A percentile compares a stretch with the other conserved stretches of the same genome.
Conservation (phyloP, 2,888 invertebrate species). For the Epinotia bilunana region DNA sequence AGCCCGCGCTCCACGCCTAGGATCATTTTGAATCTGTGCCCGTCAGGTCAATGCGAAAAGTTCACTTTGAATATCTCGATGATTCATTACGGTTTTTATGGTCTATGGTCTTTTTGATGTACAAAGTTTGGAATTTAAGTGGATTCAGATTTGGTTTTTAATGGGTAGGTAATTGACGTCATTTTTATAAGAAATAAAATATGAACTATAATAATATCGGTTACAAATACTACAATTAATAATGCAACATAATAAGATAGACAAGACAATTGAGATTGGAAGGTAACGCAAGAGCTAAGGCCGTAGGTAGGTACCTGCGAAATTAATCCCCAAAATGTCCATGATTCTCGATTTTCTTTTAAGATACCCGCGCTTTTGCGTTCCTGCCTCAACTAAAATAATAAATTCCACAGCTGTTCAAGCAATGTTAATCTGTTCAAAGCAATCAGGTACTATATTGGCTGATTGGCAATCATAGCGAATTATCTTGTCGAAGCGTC, state of each 20-base stretch:
- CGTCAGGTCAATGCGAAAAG: constrained; percentile 60
- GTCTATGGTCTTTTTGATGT: constrained; percentile 16
- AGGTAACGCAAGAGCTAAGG: background rate
- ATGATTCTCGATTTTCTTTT: background rate
- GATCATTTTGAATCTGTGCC: constrained; percentile 60
- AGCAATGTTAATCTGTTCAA: constrained; percentile 25
- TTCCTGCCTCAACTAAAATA: background rate
- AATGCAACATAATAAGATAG: too few relatives aligned
- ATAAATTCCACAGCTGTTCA: constrained; percentile 3
- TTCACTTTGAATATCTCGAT: constrained; percentile 45
- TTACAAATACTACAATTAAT: too few relatives aligned
- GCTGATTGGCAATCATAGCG: constrained; percentile 38
- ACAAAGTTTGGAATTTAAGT: constrained; percentile 23
- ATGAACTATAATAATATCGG: too few relatives aligned
- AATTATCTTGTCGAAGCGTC: constrained; percentile 42
- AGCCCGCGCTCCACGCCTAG: constrained; percentile 67
- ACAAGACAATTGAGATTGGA: background rate
- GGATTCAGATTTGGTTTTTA: constrained; percentile 1
- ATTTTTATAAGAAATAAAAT: background rate
- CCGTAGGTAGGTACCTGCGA: background rate
- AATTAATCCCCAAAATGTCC: background rate
- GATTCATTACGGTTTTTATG: constrained; percentile 41
- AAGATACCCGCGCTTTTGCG: background rate
- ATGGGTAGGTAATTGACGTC: background rate
- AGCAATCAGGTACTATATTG: constrained; percentile 38